A percentile compares a stretch with the other conserved stretches of the same genome.
phyloP scores from a whole-genome alignment of 2,113 vertebrate species.

The Mus musculus region GRCm39 chr3:44174001-44174500 shows the following conservation, averaged over 20 bases:
- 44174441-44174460: slow-evolving; percentile 81
- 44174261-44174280: slow-evolving; percentile 86
- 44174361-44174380: slow-evolving; percentile 85
- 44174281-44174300: slow-evolving; percentile 85
- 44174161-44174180: slow-evolving; percentile 53
- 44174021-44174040: background rate
- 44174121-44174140: background rate
- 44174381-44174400: slow-evolving; percentile 85
- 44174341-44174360: slow-evolving; percentile 87
- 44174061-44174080: background rate
- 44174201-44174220: slow-evolving; percentile 82
- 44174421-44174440: slow-evolving; percentile 84
- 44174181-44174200: slow-evolving; percentile 76
- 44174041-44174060: slow-evolving; percentile 60
- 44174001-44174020: background rate
- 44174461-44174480: slow-evolving; percentile 80
- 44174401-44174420: slow-evolving; percentile 82
- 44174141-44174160: background rate
- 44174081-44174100: background rate
- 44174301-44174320: slow-evolving; percentile 89
- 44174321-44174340: slow-evolving; percentile 86
- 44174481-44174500: slow-evolving; percentile 79
- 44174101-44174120: background rate
- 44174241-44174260: slow-evolving; percentile 82
- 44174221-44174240: slow-evolving; percentile 80